Conservation (phyloP, 2,113 vertebrate species). For the Crotalus helleri region DNA sequence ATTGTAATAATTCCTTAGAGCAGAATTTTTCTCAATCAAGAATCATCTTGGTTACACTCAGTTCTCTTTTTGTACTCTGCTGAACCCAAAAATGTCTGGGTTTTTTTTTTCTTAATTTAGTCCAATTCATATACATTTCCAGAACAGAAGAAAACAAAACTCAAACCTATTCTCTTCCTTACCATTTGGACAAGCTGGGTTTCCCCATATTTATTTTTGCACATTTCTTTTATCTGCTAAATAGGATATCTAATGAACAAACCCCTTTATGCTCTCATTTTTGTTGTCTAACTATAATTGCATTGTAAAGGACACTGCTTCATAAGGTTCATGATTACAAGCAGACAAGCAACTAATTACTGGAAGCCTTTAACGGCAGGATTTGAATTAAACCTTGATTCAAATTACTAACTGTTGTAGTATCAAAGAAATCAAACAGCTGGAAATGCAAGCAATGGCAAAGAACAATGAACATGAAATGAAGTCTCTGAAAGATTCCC, state of each 20-base stretch:
- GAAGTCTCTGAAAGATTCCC: conserved; percentile 33
- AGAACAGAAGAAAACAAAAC: not conserved
- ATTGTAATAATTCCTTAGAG: not conserved
- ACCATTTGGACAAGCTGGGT: conserved; percentile 17
- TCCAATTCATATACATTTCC: not conserved
- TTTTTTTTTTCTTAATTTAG: not conserved
- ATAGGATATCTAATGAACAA: conserved; percentile 17
- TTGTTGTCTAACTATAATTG: conserved; percentile 16
- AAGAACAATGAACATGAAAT: conserved; percentile 33
- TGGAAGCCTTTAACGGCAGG: conserved; percentile 48
- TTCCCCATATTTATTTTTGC: conserved; percentile 14
- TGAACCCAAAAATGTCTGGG: not conserved
- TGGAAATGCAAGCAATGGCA: conserved; percentile 25
- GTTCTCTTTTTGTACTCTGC: not conserved
- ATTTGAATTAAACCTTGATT: conserved; percentile 55
- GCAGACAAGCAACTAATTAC: conserved; percentile 55
- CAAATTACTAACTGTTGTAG: conserved; percentile 51
- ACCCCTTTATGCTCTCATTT: conserved; percentile 8
- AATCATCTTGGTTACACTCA: not conserved
- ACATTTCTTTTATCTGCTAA: conserved; percentile 21
- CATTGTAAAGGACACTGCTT: not conserved
- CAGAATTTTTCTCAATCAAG: not conserved
- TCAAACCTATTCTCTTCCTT: not conserved
- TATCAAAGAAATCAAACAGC: conserved; percentile 44
- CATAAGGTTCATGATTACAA: conserved; percentile 50